A percentile compares a stretch with the other conserved stretches of the same genome.
phyloP scores from a whole-genome alignment of 2,113 vertebrate species.

The Antigone vipio region DNA sequence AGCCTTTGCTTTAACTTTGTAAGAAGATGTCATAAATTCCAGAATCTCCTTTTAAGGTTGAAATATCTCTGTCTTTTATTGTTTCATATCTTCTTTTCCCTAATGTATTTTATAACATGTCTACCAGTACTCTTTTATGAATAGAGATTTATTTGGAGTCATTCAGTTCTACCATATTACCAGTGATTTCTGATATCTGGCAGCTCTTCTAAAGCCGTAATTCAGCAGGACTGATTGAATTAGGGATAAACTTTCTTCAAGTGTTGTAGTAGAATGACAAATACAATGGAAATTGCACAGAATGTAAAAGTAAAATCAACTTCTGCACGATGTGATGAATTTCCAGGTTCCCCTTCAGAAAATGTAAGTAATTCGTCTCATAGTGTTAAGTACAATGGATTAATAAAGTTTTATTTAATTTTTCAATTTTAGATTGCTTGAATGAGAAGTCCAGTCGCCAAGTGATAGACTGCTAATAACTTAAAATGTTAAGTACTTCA shows the following conservation, averaged over 20 bases:
- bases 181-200: neutral
- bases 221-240: neutral
- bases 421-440: neutral
- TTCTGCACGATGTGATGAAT: neutral
- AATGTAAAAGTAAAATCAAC: neutral
- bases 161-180: neutral
- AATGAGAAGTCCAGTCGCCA: neutral
- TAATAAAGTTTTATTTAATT: neutral
- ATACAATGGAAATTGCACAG: neutral
- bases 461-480: neutral
- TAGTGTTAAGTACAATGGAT: neutral
- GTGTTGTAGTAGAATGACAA: neutral
- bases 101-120: neutral
- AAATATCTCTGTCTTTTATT: neutral
- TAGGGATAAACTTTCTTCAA: neutral
- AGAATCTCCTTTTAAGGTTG: neutral
- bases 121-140: neutral
- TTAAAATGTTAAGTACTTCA: neutral
- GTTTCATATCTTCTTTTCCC: neutral
- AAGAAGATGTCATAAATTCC: neutral
- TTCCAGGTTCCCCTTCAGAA: neutral
- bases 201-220: neutral
- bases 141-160: neutral
- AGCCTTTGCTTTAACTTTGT: neutral
- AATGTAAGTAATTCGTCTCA: neutral